These are phyloP conservation scores for Heterocephalus glaber DNA, from an alignment of 2,113 vertebrate species.

Conservation along the genomic window DNA sequence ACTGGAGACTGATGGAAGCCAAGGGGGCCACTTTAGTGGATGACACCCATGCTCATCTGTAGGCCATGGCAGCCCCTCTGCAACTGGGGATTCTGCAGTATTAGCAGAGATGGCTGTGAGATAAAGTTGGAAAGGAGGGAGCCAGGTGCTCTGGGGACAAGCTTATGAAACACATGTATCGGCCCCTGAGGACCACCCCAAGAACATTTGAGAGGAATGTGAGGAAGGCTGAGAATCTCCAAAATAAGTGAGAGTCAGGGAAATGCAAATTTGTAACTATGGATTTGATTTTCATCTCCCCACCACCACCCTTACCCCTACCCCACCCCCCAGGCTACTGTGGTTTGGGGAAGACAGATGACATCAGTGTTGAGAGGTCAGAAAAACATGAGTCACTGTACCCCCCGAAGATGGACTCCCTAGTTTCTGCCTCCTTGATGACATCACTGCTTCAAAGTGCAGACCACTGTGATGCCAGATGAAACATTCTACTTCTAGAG, in stretches of 20 bases:
- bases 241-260: not conserved
- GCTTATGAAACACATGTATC: not conserved
- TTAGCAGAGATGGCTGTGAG: not conserved
- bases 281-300: not conserved
- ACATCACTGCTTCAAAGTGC: not conserved
- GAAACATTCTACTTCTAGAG: not conserved
- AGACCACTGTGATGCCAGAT: not conserved
- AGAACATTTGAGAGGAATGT: not conserved
- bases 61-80: not conserved
- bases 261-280: not conserved
- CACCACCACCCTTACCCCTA: too few relatives aligned
- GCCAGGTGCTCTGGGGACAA: not conserved
- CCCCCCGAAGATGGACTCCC: not conserved
- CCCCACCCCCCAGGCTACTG: not conserved
- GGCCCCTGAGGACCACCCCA: not conserved
- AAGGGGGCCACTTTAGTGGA: not conserved
- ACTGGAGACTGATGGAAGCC: not conserved
- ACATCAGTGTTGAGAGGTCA: not conserved
- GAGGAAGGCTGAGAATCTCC: not conserved
- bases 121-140: not conserved
- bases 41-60: not conserved
- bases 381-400: conserved; percentile 1
- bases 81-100: not conserved
- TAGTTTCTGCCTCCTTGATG: not conserved
- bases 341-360: not conserved